Evolutionary conservation across 2,888 invertebrate species (phyloP).

Genomic region (Odontocerum albicorne): DNA sequence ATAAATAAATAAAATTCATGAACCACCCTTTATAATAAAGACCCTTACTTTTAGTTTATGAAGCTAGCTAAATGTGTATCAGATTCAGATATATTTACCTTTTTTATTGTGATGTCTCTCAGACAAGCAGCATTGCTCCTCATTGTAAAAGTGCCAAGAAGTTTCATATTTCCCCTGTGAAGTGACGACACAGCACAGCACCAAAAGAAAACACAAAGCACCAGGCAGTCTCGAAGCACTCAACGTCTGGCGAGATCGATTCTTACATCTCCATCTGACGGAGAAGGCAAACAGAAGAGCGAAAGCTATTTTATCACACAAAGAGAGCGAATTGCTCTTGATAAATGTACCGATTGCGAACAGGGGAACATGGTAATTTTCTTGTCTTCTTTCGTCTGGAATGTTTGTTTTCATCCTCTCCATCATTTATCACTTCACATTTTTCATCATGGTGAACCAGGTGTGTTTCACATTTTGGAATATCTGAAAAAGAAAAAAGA

Average conservation of each 20-base stretch:
- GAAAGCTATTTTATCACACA: conserved; percentile 6
- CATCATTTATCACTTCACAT: too few species aligned
- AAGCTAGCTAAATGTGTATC: neutral
- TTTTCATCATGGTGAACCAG: too few species aligned
- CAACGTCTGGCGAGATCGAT: neutral
- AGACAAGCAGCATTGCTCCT: conserved; percentile 26
- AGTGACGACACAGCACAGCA: neutral
- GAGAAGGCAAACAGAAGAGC: neutral
- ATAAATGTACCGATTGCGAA: too few species aligned
- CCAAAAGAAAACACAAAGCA: neutral
- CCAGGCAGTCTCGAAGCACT: neutral
- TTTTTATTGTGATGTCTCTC: conserved; percentile 18
- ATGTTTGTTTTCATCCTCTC: too few species aligned
- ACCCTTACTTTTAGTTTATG: too few species aligned
- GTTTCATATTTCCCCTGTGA: conserved; percentile 26
- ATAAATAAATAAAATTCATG: too few species aligned
- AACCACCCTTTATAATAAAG: too few species aligned
- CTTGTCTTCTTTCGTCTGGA: too few species aligned
- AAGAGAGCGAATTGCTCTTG: neutral
- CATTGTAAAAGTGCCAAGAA: conserved; percentile 33
- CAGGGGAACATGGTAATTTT: too few species aligned
- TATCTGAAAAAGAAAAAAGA: too few species aligned
- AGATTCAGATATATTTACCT: conserved; percentile 17
- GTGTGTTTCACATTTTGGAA: too few species aligned
- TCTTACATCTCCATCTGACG: neutral